phyloP scores from a whole-genome alignment of 2,113 vertebrate species.

The Mormyrus lacerda region DNA sequence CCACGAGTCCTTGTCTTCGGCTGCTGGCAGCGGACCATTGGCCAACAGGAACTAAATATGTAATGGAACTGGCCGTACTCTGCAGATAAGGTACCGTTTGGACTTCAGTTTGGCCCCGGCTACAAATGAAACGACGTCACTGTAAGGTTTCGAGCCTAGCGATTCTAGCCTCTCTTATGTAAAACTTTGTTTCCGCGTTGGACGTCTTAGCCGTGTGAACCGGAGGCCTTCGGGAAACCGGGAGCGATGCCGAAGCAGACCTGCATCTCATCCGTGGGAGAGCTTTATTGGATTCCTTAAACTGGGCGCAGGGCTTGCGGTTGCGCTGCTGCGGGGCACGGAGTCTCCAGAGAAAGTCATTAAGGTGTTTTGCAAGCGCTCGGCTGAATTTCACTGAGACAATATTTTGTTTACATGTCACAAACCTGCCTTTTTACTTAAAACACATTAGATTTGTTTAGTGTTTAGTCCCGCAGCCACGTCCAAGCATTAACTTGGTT shows the following conservation, averaged over 20 bases:
- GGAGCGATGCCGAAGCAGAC: not conserved
- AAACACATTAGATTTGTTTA: not conserved
- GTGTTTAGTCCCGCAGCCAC: not conserved
- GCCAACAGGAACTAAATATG: not conserved
- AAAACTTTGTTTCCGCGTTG: not conserved
- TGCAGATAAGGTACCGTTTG: not conserved
- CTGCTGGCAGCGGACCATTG: not conserved
- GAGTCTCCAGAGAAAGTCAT: not conserved
- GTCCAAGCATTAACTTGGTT: not conserved
- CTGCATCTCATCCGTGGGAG: not conserved
- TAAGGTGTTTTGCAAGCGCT: not conserved
- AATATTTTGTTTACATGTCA: not conserved
- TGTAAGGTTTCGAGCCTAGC: not conserved
- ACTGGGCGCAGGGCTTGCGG: not conserved
- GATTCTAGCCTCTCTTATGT: not conserved
- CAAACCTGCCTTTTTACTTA: not conserved
- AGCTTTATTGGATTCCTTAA: not conserved
- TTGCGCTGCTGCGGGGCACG: not conserved
- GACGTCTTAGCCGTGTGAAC: not conserved
- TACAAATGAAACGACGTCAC: not conserved
- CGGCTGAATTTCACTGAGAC: not conserved
- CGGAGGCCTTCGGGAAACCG: not conserved
- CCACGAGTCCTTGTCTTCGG: not conserved
- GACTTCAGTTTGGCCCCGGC: not conserved
- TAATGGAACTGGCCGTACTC: not conserved